Evolutionary conservation across 2,797 vertebrate species (phyloP).

Genomic region (Vultur gryphus): DNA sequence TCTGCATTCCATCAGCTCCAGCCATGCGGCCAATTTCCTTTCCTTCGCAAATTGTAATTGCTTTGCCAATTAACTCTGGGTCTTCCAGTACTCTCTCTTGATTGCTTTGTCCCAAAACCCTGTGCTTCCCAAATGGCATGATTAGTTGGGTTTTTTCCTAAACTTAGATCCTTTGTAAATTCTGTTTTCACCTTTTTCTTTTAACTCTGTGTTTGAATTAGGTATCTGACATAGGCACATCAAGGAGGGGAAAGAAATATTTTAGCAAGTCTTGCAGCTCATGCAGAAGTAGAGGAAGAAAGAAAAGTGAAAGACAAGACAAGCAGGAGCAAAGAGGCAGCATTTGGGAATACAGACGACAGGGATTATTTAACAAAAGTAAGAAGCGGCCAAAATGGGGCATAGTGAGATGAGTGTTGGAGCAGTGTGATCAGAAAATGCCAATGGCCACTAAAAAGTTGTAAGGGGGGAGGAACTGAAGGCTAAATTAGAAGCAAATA

Average conservation of each 20-base stretch:
- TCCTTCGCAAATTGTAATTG: neutral
- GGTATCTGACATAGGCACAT: neutral
- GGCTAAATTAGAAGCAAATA: neutral
- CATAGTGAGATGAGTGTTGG: neutral
- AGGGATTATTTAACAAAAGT: neutral
- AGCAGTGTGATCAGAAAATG: neutral
- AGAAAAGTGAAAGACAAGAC: neutral
- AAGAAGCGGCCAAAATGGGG: neutral
- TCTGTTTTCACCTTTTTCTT: neutral
- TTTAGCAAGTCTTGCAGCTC: neutral
- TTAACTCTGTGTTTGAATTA: neutral
- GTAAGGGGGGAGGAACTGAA: neutral
- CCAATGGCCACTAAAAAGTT: neutral
- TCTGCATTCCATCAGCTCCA: conserved; percentile 38
- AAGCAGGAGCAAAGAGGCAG: neutral
- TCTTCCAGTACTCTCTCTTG: neutral
- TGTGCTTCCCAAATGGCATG: neutral
- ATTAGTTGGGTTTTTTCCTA: neutral
- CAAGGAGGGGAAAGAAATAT: neutral
- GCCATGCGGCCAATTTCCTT: neutral
- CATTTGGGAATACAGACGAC: neutral
- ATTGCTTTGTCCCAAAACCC: neutral
- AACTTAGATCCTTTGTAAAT: neutral
- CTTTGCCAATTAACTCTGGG: conserved; percentile 19
- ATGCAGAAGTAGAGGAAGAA: neutral